Evolutionary conservation across 2,113 vertebrate species (phyloP).

Genomic region (Dasypus novemcinctus): DNA sequence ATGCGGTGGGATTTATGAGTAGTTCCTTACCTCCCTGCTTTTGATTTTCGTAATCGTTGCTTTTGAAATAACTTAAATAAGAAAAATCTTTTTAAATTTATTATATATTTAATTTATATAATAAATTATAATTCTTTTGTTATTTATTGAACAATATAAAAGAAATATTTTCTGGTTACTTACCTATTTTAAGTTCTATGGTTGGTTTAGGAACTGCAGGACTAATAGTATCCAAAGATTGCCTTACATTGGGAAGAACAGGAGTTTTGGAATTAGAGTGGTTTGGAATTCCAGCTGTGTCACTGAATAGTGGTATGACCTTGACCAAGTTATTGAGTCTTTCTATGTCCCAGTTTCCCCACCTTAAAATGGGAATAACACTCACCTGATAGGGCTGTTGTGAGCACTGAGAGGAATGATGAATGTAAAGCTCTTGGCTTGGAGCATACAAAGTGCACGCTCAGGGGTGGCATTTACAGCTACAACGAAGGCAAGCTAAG

Average conservation of each 20-base stretch:
- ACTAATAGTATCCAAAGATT: not conserved
- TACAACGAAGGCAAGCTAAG: not conserved
- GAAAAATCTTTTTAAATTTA: not conserved
- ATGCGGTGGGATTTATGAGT: not conserved
- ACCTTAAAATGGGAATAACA: not conserved
- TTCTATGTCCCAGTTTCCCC: not conserved
- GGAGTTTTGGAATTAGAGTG: not conserved
- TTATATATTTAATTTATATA: no score
- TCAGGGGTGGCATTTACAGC: not conserved
- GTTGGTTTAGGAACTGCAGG: not conserved
- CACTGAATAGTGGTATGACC: not conserved
- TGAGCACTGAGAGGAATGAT: not conserved
- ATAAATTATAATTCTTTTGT: no score
- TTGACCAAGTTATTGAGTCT: not conserved
- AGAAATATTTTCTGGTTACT: not conserved
- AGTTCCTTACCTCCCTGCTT: not conserved
- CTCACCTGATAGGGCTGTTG: not conserved
- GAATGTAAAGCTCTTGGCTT: not conserved
- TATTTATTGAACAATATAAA: no score
- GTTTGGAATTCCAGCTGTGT: not conserved
- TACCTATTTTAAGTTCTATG: not conserved
- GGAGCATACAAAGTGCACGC: not conserved
- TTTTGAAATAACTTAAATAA: constrained; percentile 30
- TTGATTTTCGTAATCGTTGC: not conserved
- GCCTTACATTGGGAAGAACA: not conserved